These are phyloP conservation scores for Drosophila kohkoa DNA, from an alignment of 1,140 invertebrate species.

Conservation along the genomic window DNA sequence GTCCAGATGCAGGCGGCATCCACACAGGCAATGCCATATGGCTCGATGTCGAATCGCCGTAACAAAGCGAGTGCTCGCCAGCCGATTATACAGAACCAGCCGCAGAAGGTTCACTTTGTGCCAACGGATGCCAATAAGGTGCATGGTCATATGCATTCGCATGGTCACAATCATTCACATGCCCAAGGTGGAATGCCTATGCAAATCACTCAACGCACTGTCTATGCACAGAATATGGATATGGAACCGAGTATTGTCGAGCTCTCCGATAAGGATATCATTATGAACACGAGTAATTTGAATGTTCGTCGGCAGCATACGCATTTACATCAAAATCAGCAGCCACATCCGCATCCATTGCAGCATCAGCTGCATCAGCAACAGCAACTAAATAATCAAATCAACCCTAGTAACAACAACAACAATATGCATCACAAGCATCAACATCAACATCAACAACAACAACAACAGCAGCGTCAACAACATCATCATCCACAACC, in stretches of 20 bases:
- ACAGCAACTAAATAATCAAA: slow-evolving; percentile 39
- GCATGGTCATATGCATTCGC: slow-evolving; percentile 15
- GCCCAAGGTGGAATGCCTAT: not conserved
- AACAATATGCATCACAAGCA: slow-evolving; percentile 19
- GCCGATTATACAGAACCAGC: slow-evolving; percentile 12
- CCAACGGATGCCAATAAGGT: slow-evolving; percentile 31
- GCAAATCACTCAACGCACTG: slow-evolving; percentile 15
- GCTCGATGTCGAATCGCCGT: slow-evolving; percentile 43
- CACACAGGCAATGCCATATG: slow-evolving; percentile 45
- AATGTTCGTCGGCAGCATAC: slow-evolving; percentile 27
- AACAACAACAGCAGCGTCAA: slow-evolving; percentile 12
- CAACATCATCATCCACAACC: slow-evolving; percentile 17
- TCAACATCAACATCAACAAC: slow-evolving; percentile 6
- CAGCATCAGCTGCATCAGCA: slow-evolving; percentile 71
- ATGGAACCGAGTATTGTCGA: slow-evolving; percentile 14
- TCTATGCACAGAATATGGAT: not conserved
- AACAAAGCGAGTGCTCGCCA: slow-evolving; percentile 53
- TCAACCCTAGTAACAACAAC: not conserved
- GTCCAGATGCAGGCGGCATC: slow-evolving; percentile 12
- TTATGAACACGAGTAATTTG: not conserved
- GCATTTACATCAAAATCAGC: slow-evolving; percentile 3
- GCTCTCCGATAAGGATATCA: slow-evolving; percentile 54
- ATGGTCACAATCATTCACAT: slow-evolving; percentile 15
- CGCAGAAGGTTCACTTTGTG: slow-evolving; percentile 49
- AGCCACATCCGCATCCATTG: slow-evolving; percentile 47